Evolutionary conservation across 2,113 vertebrate species (phyloP), one percentile per base, ranked within the genome.

Genomic region (Cercocebus atys): DNA sequence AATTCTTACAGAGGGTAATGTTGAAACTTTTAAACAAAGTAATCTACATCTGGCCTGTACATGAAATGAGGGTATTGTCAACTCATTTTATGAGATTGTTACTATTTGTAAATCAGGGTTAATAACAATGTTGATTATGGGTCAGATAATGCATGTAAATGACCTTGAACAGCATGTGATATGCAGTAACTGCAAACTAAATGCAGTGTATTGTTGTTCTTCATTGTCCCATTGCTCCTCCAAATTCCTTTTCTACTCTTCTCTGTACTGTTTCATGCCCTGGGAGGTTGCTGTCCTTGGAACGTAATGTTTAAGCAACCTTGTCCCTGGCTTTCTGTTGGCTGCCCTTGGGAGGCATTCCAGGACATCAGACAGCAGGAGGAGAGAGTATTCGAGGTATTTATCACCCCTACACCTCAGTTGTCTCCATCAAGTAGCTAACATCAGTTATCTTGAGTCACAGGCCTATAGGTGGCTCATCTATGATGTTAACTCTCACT

Each of bases 381-480:
- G 6, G 64, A 57, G 17, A 78, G 6, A 80, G 0, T 1, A 0
- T 27, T 57, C 1, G 1, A 25, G 6, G 3, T 16, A 3, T 12
- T 40, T 35, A n/a, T 52, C 40, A 64, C 3, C 9, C 16, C 2
- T 6, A 8, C 5, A 40, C 5, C 2, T 8, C 17, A 61, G 50
- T 23, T 75, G 10, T 30, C 32, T 73, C 40, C 12, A 17, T 18
- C 13, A 79, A 57, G 17, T 43, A 20, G 5, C 43, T 75, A 84
- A 45, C 32, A 5, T 32, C 25, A 68, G 14, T 10, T 40, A 12
- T 5, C 16, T 27, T 68, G 16, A 80, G 70, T 5, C 47, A 59
- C 10, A n/a, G 4, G 1, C 25, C 23, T 30, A 0, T 38, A 18
- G 11, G 27, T 30, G 22, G 1, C 23, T 82, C 40, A 40, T 57